Evolutionary conservation across 2,113 vertebrate genomes (phyloP), one percentile per base, ranked within the genome.

Genomic region (Neolamprologus fasciatus): DNA sequence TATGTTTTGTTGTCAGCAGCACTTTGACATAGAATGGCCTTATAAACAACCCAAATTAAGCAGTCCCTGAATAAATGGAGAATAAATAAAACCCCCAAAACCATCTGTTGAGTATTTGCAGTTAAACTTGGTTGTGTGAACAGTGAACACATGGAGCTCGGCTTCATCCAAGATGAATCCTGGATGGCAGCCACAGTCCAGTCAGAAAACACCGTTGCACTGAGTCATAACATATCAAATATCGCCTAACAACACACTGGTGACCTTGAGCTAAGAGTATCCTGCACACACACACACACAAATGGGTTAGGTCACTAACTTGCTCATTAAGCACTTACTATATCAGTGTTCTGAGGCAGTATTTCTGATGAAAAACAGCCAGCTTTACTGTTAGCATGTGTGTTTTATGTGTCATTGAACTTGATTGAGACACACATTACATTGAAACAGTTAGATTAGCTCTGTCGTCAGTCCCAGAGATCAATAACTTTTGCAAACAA

Each of bases 221-320:
- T 13, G 82, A 93, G 86, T 93, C 86, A 91, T 55, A 85, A 86
- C 73, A 84, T 82, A 86, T 6, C 14, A 17, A 63, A 86, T 78
- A 88, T 86, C 81, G n/a, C 40, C 80, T 68, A 66, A 90, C 83
- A 86, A 54, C 86, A 92, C 35, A 58, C 7, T 17, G 71, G 50
- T 86, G 91, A 92, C 94, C 89, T 91, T 92, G 87, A 89, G 90
- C 68, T 58, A 5, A 79, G 47, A 35, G 63, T 73, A 92, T 63
- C 71, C 53, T 80, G 71, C 73, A 45, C n/a, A 10, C 68, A 58
- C 63, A 61, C 23, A 42, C 35, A 40, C 47, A 26, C 37, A 83
- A 21, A 58, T 23, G 10, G 84, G 28, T n/a, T 28, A 80, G 80
- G 87, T 85, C 80, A 40, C 8, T 7, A 28, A 54, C 17, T 12